Percentiles rank a stretch among this genome's conserved stretches.
phyloP scores from a whole-genome alignment of 1,140 invertebrate species.

The Drosophila rufa region DNA sequence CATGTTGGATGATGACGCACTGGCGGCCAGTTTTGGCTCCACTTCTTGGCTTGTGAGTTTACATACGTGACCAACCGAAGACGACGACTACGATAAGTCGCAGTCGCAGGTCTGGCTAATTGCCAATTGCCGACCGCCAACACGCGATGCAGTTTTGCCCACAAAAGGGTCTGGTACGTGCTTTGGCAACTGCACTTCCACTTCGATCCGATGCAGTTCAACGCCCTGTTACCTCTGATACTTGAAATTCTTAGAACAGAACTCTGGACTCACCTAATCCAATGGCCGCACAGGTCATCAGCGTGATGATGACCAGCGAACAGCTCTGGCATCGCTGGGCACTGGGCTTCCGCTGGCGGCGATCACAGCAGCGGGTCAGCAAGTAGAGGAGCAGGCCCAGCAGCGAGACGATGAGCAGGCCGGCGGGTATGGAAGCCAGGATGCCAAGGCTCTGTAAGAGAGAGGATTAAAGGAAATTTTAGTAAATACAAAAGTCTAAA shows the following conservation, averaged over 20 bases:
- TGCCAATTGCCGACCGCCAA: conserved; percentile 60
- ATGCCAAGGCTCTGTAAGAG: conserved; percentile 93
- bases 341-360: conserved; percentile 91
- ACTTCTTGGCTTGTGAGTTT: conserved; percentile 32
- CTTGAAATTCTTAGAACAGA: background rate
- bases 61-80: conserved; percentile 57
- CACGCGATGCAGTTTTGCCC: conserved; percentile 29
- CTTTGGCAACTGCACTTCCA: conserved; percentile 24
- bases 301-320: conserved; percentile 92
- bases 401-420: conserved; percentile 94
- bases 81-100: conserved; percentile 22
- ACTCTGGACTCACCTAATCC: conserved; percentile 85
- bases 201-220: conserved; percentile 43
- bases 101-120: conserved; percentile 60
- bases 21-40: conserved; percentile 2
- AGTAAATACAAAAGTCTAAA: no score
- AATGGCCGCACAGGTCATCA: conserved; percentile 92
- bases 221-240: conserved; percentile 17
- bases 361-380: conserved; percentile 96
- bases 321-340: conserved; percentile 91
- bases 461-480: conserved; percentile 11
- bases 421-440: conserved; percentile 94
- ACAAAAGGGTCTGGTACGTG: conserved; percentile 18
- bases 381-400: conserved; percentile 95
- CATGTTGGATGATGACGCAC: conserved; percentile 41